Evolutionary conservation across 1,140 invertebrate species (phyloP).

Genomic region (Popillia japonica): DNA sequence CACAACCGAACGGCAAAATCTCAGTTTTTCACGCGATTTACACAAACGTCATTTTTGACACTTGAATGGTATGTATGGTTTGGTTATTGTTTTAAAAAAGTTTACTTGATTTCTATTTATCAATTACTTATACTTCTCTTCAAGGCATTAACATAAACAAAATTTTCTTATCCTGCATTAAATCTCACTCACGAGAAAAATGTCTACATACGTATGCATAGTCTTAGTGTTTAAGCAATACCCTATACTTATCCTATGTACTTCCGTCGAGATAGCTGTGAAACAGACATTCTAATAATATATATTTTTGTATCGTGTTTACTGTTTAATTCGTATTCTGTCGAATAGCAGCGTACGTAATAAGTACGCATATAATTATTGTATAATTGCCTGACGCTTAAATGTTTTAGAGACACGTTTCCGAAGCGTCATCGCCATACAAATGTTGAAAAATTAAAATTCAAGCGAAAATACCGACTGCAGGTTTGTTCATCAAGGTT

Average conservation of each 20-base stretch:
- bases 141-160: too few species aligned
- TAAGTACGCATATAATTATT: neutral
- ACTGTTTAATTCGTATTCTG: conserved; percentile 13
- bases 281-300: conserved; percentile 12
- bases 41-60: too few species aligned
- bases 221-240: too few species aligned
- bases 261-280: conserved; percentile 2
- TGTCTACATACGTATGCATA: too few species aligned
- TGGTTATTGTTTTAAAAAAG: too few species aligned
- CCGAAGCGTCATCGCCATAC: neutral
- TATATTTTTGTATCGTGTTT: neutral
- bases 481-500: neutral
- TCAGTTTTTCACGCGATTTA: too few species aligned
- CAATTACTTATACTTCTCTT: too few species aligned
- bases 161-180: too few species aligned
- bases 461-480: neutral
- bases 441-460: conserved; percentile 22
- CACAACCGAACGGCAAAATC: too few species aligned
- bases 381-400: neutral
- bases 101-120: too few species aligned
- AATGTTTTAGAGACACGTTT: conserved; percentile 8
- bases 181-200: too few species aligned
- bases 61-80: too few species aligned
- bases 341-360: neutral
- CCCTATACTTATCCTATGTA: neutral